phyloP scores from a whole-genome alignment of 2,113 vertebrate species.

The Pyxicephalus adspersus region DNA sequence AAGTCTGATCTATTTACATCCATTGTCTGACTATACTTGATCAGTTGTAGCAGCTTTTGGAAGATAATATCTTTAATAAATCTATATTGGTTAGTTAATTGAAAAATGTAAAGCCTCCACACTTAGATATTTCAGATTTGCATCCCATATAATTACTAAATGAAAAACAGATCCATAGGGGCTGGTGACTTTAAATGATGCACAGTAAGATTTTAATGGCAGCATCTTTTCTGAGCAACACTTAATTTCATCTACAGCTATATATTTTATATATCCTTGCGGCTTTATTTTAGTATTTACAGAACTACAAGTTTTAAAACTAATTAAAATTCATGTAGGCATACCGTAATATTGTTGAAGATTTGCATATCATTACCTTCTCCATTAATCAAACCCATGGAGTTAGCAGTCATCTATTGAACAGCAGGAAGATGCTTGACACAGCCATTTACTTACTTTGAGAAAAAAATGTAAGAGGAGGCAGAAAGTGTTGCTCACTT shows the following conservation, averaged over 20 bases:
- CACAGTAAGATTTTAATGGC: slow-evolving; percentile 7
- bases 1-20: too few relatives aligned
- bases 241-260: slow-evolving; percentile 14
- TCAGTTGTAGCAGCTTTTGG: too few relatives aligned
- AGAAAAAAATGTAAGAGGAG: slow-evolving; percentile 23
- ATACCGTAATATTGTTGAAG: slow-evolving; percentile 30
- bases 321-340: slow-evolving; percentile 50
- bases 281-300: slow-evolving; percentile 46
- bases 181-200: slow-evolving; percentile 26
- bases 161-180: background rate
- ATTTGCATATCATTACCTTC: slow-evolving; percentile 53
- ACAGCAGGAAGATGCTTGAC: slow-evolving; percentile 48
- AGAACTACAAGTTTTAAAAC: slow-evolving; percentile 9
- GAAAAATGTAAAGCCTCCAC: too few relatives aligned
- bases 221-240: slow-evolving; percentile 29
- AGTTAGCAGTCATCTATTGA: slow-evolving; percentile 49
- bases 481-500: slow-evolving; percentile 46
- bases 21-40: too few relatives aligned
- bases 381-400: slow-evolving; percentile 51
- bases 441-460: slow-evolving; percentile 50
- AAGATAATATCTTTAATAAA: too few relatives aligned
- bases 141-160: background rate
- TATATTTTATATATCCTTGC: slow-evolving; percentile 22
- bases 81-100: too few relatives aligned
- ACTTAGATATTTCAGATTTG: background rate